Base-by-base conservation (phyloP, 2,888 invertebrate genomes). In the Diaphora mendica region DNA sequence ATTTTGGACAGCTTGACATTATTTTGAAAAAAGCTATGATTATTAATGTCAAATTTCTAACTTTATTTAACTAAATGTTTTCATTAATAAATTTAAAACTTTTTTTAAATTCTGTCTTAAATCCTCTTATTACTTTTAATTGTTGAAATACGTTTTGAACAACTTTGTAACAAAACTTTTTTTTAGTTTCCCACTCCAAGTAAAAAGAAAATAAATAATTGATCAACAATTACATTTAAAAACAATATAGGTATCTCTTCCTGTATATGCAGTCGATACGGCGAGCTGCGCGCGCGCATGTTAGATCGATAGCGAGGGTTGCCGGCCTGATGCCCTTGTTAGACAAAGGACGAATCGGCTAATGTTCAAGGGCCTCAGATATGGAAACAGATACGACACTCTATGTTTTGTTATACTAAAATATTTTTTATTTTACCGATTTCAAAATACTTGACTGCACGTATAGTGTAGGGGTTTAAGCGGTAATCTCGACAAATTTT, bases 241-340 rank as follows among this genome's bases (percentile, higher is more conserved):
- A 65, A 73, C 30, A 51, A 68, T 51, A 64, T 55, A 39, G 39
- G 26, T 73, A 73, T 71, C 70, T 76, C 62, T 73, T 72, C 72
- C 72, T 76, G 75, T 68, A 70, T n/a, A 39, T 70, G 51, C 33
- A 66, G 70, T 68, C 70, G 74, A 68, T 74, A 70, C 70, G 71
- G 26, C 55, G 51, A 30, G 35, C 70, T 72, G 88, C 87, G 89
- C 86, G 77, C 73, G 89, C 88, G 91, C 72, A 62, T 91, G 89
- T 93, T 94, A 93, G 94, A 91, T 85, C 90, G 92, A 91, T 92
- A 91, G 91, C 88, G 85, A 87, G 90, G 95, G 95, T 95, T 92
- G 93, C 88, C 91, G 95, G 88, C 94, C 95, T 88, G 81, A 68
- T 89, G 95, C 94, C 95, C 95, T 95, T 95, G 94, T 93, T 94